phyloP scores from a whole-genome alignment of 2,797 vertebrate species.

The Phoxinus dragarum region DNA sequence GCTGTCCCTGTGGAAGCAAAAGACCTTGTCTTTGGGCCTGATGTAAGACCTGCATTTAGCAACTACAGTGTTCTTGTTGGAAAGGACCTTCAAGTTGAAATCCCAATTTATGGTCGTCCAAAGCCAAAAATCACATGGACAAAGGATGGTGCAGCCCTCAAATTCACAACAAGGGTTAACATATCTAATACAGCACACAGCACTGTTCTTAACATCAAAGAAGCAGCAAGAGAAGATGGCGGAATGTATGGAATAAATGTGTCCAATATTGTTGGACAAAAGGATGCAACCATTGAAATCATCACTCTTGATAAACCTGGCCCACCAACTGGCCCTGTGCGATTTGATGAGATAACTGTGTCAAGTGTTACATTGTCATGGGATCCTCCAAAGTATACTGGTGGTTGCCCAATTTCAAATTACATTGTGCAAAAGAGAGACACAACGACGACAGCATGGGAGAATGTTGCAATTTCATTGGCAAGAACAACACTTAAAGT shows the following conservation, averaged over 20 bases:
- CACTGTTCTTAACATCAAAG: constrained; percentile 91
- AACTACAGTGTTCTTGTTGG: constrained; percentile 93
- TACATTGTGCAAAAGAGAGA: constrained; percentile 98
- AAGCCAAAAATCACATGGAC: constrained; percentile 91
- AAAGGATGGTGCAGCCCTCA: constrained; percentile 90
- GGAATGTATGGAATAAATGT: constrained; percentile 92
- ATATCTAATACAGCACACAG: constrained; percentile 82
- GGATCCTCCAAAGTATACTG: constrained; percentile 90
- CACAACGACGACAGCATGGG: constrained; percentile 91
- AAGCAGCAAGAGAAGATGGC: constrained; percentile 90
- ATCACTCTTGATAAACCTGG: constrained; percentile 97
- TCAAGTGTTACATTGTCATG: constrained; percentile 94
- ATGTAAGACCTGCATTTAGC: constrained; percentile 91
- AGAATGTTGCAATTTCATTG: constrained; percentile 89
- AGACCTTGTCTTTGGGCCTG: constrained; percentile 95
- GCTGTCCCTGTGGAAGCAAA: constrained; percentile 93
- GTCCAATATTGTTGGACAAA: constrained; percentile 89
- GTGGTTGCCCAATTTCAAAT: constrained; percentile 96
- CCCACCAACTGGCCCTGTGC: constrained; percentile 93
- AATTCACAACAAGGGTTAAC: constrained; percentile 94
- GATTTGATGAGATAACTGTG: constrained; percentile 94
- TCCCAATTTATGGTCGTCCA: constrained; percentile 93
- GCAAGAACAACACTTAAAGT: constrained; percentile 94
- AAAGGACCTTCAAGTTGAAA: constrained; percentile 90
- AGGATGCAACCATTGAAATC: constrained; percentile 90